Base-by-base conservation (phyloP, 92 coral and sea anemone species). In the Ricordea florida region DNA sequence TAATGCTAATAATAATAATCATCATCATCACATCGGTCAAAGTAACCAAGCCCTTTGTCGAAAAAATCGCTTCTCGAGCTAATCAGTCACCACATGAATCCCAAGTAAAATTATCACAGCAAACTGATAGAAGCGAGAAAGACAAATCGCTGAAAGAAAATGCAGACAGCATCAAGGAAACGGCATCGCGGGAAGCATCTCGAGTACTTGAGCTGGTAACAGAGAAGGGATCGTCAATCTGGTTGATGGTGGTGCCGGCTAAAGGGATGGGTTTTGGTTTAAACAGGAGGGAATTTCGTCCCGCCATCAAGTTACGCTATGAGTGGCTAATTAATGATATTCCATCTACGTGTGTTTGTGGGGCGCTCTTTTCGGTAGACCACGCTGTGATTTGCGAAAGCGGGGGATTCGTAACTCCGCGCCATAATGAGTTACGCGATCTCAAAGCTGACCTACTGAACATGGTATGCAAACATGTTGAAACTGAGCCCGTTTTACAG, bases 21-120 rank as follows among this genome's bases (percentile, higher is more conserved):
- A n/a, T n/a, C n/a, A n/a, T n/a, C n/a, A n/a, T n/a, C n/a, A n/a
- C 69, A 5, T 76, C 84, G 20, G 57, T 49, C 60, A 76, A 67
- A 53, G 67, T 76, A 42, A 78, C 84, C 24, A 25, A 36, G 22
- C 84, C 77, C 45, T 45, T 50, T 20, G 48, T 10, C 3, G 11
- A 42, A 3, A 42, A 42, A 42, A 42, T 42, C 48, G 52, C 44
- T 0, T 42, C 61, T 46, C 18, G 3, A 28, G 9, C 32, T 9
- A 25, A 64, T 38, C 35, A 24, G 35, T 15, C 22, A 57, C 40
- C 65, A 28, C 34, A 57, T 10, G 65, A 57, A 20, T 20, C 32
- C 32, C 34, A 26, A 21, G 4, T 57, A 57, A 57, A 22, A 26
- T 36, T 15, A 31, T 11, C 38, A 57, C 13, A 57, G 40, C 52